Percentiles rank a stretch among this genome's conserved stretches.
These are phyloP conservation scores for Phytoseiulus persimilis DNA, from an alignment of 2,888 invertebrate genomes.

Conservation along the genomic window DNA sequence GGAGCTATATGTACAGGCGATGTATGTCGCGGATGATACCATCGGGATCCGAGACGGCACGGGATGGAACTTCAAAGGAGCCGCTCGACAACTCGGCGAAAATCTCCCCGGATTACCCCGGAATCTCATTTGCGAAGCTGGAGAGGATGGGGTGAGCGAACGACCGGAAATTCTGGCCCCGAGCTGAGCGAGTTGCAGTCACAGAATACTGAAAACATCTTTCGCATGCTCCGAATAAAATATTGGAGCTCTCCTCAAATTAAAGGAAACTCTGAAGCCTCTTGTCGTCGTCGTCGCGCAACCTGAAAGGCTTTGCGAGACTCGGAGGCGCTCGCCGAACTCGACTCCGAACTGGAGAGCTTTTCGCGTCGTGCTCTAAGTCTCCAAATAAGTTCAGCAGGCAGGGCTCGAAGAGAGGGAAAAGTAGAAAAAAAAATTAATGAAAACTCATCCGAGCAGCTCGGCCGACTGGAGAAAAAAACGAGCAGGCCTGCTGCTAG, in stretches of 20 bases:
- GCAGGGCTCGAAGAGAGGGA: background rate
- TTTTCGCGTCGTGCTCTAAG: background rate
- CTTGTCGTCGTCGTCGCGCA: background rate
- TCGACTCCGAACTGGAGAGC: background rate
- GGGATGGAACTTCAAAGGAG: background rate
- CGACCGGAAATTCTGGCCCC: background rate
- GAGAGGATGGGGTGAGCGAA: background rate
- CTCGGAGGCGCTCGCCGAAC: background rate
- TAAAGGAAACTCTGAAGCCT: background rate
- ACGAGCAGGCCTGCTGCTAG: too few species aligned
- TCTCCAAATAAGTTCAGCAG: background rate
- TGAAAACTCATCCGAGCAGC: background rate
- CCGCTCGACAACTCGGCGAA: background rate
- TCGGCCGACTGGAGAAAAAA: background rate
- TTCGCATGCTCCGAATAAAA: background rate
- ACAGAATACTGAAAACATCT: background rate
- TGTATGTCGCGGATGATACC: background rate
- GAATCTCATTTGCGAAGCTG: background rate
- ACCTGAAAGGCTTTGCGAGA: background rate
- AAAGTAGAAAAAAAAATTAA: background rate
- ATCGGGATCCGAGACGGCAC: background rate
- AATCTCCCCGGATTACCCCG: background rate
- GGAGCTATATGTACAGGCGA: background rate
- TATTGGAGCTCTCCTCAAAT: background rate
- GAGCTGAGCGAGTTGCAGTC: background rate